Evolutionary conservation across 2,113 vertebrate species (phyloP).

Genomic region (Cygnus buccinator): DNA sequence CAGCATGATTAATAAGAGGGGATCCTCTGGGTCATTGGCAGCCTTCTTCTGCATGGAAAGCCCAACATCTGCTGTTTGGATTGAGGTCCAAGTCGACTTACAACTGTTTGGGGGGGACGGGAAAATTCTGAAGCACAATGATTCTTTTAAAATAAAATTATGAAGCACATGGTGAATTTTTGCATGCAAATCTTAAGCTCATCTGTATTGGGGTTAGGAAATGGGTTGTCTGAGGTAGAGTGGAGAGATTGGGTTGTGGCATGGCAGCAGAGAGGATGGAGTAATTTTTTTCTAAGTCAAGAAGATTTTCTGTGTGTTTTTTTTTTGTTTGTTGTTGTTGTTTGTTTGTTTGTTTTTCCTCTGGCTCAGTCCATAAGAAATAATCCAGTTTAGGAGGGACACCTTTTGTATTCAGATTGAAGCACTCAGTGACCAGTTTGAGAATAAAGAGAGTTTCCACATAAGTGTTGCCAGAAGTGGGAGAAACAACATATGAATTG

Average conservation of each 20-base stretch:
- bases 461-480: neutral
- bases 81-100: neutral
- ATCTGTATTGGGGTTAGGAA: neutral
- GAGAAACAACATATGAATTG: neutral
- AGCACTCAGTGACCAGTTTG: neutral
- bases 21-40: neutral
- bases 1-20: neutral
- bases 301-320: accelerated
- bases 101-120: neutral
- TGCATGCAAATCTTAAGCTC: neutral
- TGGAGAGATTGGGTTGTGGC: neutral
- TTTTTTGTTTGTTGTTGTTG: no score
- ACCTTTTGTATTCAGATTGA: neutral
- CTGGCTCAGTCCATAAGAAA: neutral
- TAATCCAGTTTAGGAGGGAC: neutral
- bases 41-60: neutral
- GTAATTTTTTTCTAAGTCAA: neutral
- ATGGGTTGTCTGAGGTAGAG: neutral
- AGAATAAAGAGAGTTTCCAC: neutral
- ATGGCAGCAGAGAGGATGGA: neutral
- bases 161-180: neutral
- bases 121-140: neutral
- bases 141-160: neutral
- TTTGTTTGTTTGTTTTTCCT: neutral
- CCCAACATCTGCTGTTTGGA: constrained; percentile 20